Percentiles rank a stretch among this genome's conserved stretches.
phyloP scores from a whole-genome alignment of 2,797 vertebrate genomes.

The Chelmon rostratus region DNA sequence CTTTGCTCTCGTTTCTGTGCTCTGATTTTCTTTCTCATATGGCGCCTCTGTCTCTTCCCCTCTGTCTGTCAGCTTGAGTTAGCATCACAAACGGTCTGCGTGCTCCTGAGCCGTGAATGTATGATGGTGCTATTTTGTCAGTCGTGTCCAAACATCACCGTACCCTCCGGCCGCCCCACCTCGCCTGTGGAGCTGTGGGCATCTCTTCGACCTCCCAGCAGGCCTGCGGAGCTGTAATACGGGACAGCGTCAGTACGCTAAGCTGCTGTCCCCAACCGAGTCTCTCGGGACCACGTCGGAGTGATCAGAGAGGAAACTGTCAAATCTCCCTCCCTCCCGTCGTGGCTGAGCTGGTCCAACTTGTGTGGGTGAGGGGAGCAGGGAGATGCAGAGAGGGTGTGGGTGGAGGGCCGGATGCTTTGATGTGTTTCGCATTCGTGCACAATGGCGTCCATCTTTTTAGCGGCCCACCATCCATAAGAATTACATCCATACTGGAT shows the following conservation, averaged over 20 bases:
- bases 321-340: conserved; percentile 16
- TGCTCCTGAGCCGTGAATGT: conserved; percentile 35
- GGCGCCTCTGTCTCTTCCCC: conserved; percentile 3
- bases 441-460: background rate
- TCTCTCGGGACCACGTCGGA: conserved; percentile 33
- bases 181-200: conserved; percentile 1
- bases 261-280: conserved; percentile 18
- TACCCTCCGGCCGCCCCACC: background rate
- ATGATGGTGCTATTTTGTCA: conserved; percentile 65
- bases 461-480: background rate
- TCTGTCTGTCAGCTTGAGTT: conserved; percentile 37
- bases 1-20: conserved; percentile 12
- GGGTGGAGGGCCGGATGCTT: conserved; percentile 20
- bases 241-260: background rate
- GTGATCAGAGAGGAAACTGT: conserved; percentile 38
- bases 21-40: conserved; percentile 7
- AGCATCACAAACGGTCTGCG: conserved; percentile 26
- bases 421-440: conserved; percentile 19
- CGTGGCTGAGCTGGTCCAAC: conserved; percentile 22
- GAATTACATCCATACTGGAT: background rate
- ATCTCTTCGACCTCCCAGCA: conserved; percentile 38
- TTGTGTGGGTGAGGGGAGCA: conserved; percentile 31
- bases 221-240: conserved; percentile 11
- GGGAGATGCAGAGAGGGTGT: conserved; percentile 13
- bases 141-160: conserved; percentile 55